A percentile compares a stretch with the other conserved stretches of the same genome.
Conservation (phyloP, 2,888 invertebrate species). For the Rhyacophila evoluta region DNA sequence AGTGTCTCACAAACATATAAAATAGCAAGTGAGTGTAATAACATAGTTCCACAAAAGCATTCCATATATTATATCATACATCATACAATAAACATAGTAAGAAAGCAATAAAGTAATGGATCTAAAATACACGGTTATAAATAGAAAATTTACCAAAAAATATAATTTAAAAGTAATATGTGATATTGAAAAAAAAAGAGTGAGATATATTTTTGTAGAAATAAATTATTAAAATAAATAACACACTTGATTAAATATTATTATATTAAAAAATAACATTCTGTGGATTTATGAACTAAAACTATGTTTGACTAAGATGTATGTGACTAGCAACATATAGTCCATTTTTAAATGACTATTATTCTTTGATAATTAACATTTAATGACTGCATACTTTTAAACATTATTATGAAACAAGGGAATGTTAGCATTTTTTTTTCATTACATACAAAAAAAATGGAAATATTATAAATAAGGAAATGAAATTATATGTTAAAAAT, state of each 20-base stretch:
- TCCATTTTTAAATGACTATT: background rate
- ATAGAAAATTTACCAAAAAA: no score
- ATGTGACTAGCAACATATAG: background rate
- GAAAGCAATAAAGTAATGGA: no score
- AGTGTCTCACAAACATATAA: background rate
- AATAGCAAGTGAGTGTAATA: background rate
- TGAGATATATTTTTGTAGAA: no score
- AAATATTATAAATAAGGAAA: background rate
- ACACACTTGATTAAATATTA: background rate
- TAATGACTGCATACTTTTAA: background rate
- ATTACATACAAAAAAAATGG: background rate
- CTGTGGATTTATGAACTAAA: background rate
- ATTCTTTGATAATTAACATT: background rate
- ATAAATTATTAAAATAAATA: no score
- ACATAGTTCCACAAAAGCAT: no score
- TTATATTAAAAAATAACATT: background rate
- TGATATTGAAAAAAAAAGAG: no score
- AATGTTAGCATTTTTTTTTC: background rate
- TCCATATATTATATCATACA: no score
- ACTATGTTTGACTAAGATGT: constrained; percentile 1
- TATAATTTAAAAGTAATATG: no score
- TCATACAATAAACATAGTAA: no score
- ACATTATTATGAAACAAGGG: background rate
- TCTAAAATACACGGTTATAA: no score
- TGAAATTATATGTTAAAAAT: no score